phyloP scores from a whole-genome alignment of 2,113 vertebrate genomes.

The Tauraco erythrolophus region DNA sequence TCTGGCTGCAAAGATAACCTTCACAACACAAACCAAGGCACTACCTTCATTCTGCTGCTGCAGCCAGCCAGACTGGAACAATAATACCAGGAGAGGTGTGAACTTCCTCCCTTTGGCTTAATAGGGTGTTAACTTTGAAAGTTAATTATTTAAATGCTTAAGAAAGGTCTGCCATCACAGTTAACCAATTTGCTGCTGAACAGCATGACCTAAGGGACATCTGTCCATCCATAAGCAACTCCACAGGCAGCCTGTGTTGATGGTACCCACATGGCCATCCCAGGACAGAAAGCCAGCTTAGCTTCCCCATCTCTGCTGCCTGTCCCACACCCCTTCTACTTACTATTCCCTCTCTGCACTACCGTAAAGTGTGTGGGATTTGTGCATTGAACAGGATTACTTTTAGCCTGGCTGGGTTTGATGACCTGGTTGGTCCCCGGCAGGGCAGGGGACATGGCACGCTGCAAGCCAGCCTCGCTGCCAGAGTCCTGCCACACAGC shows the following conservation, averaged over 20 bases:
- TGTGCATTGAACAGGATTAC: background rate
- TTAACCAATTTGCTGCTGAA: slow-evolving; percentile 8
- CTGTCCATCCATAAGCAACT: background rate
- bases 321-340: background rate
- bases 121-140: slow-evolving; percentile 46
- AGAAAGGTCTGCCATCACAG: background rate
- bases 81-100: slow-evolving; percentile 50
- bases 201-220: background rate
- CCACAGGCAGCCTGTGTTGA: too few relatives aligned
- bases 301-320: background rate
- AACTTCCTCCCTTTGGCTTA: slow-evolving; percentile 63
- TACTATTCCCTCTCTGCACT: background rate
- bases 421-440: background rate
- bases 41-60: background rate
- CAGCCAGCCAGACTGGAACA: slow-evolving; percentile 52
- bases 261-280: background rate
- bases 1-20: slow-evolving; percentile 60
- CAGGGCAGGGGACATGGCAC: background rate
- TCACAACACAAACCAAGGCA: slow-evolving; percentile 48
- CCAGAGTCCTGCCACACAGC: background rate
- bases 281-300: background rate
- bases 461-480: fast-evolving
- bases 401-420: background rate
- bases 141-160: slow-evolving; percentile 39
- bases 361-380: fast-evolving